Evolutionary conservation across 1,140 invertebrate genomes (phyloP), one percentile per base, ranked within the genome.

Genomic region (Arion vulgaris): DNA sequence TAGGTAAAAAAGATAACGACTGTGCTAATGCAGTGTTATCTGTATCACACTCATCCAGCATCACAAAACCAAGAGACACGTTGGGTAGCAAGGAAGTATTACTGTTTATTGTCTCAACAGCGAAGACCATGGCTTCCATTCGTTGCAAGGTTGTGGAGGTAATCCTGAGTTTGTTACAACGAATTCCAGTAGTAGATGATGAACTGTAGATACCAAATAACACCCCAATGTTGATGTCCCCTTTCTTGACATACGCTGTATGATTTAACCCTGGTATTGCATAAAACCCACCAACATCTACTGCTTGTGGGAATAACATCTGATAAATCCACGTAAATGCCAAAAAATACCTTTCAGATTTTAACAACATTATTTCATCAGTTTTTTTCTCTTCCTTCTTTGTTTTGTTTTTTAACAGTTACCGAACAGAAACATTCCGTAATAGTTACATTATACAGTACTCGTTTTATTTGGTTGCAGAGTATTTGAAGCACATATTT

Each of bases 1-100:
- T 39, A 2, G 78, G 79, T 28, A 81, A 26, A 26, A 81, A 81
- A 17, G 66, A 36, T 45, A 73, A 53, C 1, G 79, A 72, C 28
- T 81, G 79, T 17, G 68, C 69, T 2, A 72, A 32, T 7, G 62
- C 68, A 0, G 28, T 72, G 69, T 72, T 81, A 26, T 62, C 34
- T 11, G 69, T 62, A 19, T 39, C 41, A 68, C 79, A 81, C 28
- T 81, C 79, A 49, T 81, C 79, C 0, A 81, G 69, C 13, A 81
- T 73, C 26, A 81, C 79, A 53, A 81, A 81, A 13, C 79, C 79
- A 34, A 81, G 32, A 19, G 68, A 41, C 41, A 81, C 68, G 32
- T 81, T 81, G 32, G 32, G 39, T 51, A 72, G 68, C 0, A 81
- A 28, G 5, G 36, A 9, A 1, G 45, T 11, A 11, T 51, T 38